Base-by-base conservation (phyloP, 2,888 invertebrate species). In the Petrophora chlorosata region DNA sequence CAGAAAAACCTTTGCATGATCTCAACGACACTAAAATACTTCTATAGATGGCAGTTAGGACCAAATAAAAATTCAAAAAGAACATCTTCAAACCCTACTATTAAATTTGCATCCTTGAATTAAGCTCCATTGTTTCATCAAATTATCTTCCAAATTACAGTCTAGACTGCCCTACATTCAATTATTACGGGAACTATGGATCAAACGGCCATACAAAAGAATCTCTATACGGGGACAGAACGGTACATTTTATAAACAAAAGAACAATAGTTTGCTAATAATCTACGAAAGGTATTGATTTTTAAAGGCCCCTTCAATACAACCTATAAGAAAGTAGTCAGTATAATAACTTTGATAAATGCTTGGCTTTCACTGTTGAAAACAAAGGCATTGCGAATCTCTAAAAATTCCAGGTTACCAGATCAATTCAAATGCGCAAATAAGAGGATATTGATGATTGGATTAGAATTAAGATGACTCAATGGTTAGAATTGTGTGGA, bases 381-480 rank as follows among this genome's bases (percentile, higher is more conserved):
- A 22, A 51, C 49, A 50, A 50, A 50, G 43, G 25, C 16, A n/a
- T 25, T 12, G 14, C 16, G 8, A 33, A 48, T 42, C 32, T 43
- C 19, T 38, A 63, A 61, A 59, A 59, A 65, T 51, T 67, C 58
- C 67, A 75, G 82, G 82, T 82, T 72, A 82, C 73, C 80, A 64
- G 83, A 75, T 70, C 81, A 64, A 82, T 75, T 70, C 81, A 70
- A 69, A 67, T 56, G 66, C 53, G 38, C 26, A 28, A 19, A 43
- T 44, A 34, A 17, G 34, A 44, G 39, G 36, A 39, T 28, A 26
- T 33, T 39, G 26, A 44, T 50, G 26, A 50, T 50, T 73, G 62
- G 72, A 70, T 69, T 61, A 65, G 63, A 82, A 77, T 68, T 61
- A 58, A 66, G 70, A 49, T 53, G 79, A 80, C 67, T 79, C 75